Conservation (phyloP, 2,113 vertebrate genomes). For the Corapipo altera region DNA sequence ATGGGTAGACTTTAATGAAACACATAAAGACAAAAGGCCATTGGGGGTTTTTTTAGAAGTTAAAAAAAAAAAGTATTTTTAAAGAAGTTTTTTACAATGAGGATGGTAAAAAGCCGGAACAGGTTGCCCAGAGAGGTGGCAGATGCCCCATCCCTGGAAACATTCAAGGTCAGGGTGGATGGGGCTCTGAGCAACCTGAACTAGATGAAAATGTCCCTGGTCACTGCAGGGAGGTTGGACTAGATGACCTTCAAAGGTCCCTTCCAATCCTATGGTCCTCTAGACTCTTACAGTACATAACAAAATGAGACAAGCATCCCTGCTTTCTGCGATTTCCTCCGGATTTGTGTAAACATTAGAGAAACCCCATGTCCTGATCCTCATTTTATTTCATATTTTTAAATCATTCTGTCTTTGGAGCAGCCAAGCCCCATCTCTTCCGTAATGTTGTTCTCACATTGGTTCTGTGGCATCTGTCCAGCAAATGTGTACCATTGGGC, state of each 20-base stretch:
- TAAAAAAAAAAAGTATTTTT: neutral
- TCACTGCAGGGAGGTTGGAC: neutral
- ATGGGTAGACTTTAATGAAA: neutral
- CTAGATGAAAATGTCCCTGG: neutral
- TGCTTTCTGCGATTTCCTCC: neutral
- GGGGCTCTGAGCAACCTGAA: neutral
- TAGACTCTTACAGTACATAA: neutral
- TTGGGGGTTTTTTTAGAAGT: neutral
- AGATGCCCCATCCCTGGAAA: neutral
- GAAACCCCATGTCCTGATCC: neutral
- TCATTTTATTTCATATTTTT: neutral
- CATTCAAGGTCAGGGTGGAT: neutral
- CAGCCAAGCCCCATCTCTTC: neutral
- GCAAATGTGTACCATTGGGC: neutral
- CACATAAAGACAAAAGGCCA: neutral
- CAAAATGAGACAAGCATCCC: neutral
- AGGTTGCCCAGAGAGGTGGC: neutral
- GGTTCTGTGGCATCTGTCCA: neutral
- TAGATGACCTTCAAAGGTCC: neutral
- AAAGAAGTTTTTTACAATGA: neutral
- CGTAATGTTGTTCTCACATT: fast-evolving
- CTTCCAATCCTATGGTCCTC: neutral
- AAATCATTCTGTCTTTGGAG: neutral
- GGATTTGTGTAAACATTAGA: neutral
- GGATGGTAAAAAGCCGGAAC: neutral